Conservation (phyloP, 2,797 vertebrate species). For the Aythya fuligula region DNA sequence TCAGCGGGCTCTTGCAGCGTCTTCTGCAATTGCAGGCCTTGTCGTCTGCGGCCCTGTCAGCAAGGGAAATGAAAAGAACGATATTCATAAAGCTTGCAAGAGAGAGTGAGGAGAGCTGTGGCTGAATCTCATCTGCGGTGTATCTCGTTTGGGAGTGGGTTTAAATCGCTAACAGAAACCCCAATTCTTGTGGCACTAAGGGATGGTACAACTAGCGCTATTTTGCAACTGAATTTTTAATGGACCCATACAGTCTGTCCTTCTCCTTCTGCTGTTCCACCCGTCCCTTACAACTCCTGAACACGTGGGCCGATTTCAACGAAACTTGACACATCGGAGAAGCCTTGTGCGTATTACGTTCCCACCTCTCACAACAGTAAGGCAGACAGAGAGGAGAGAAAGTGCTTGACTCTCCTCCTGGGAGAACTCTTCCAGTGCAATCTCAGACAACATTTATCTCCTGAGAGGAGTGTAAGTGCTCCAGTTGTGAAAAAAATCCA, state of each 20-base stretch:
- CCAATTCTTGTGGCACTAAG: neutral
- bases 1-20: constrained; percentile 43
- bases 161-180: neutral
- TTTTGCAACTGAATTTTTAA: constrained; percentile 10
- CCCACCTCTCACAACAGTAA: neutral
- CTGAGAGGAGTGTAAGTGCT: neutral
- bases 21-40: constrained; percentile 51
- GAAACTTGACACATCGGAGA: neutral
- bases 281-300: neutral
- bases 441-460: neutral
- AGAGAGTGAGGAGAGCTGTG: neutral
- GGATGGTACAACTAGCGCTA: neutral
- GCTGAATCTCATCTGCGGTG: neutral
- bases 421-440: neutral
- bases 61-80: constrained; percentile 47
- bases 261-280: neutral
- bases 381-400: neutral
- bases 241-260: neutral
- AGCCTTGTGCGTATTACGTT: neutral
- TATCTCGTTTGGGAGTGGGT: neutral
- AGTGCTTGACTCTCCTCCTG: neutral
- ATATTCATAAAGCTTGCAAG: neutral
- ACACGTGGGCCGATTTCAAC: neutral
- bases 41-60: constrained; percentile 23
- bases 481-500: rapidly evolving